Evolutionary conservation across 2,113 vertebrate species (phyloP).

Genomic region (Haemorhous mexicanus): DNA sequence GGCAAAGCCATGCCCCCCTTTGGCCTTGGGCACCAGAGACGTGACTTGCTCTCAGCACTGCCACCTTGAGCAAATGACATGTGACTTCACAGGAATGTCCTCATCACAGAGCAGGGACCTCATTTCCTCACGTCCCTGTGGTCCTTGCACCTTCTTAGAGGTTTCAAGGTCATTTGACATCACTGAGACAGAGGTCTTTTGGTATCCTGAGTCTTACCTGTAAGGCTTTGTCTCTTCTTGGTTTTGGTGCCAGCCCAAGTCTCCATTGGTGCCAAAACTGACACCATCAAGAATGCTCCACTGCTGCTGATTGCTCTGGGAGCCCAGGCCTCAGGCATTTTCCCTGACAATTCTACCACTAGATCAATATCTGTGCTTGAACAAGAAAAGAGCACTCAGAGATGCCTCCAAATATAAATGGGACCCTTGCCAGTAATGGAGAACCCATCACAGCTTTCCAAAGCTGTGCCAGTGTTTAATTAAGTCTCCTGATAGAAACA

Average conservation of each 20-base stretch:
- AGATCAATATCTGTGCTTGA: not conserved
- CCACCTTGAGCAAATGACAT: rapidly evolving
- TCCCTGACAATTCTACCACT: not conserved
- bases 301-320: not conserved
- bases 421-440: not conserved
- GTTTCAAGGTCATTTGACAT: not conserved
- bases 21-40: not conserved
- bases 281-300: not conserved
- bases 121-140: rapidly evolving
- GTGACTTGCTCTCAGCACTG: not conserved
- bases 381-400: not conserved
- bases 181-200: not conserved
- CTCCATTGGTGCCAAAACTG: not conserved
- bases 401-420: not conserved
- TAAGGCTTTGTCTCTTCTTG: not conserved
- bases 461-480: constrained; percentile 1
- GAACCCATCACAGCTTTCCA: not conserved
- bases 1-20: not conserved
- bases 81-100: not conserved
- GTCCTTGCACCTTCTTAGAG: not conserved
- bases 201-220: not conserved
- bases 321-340: not conserved
- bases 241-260: not conserved
- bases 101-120: rapidly evolving
- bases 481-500: not conserved